Evolutionary conservation across 2,888 invertebrate genomes (phyloP).

Genomic region (Drosophila tripunctata): DNA sequence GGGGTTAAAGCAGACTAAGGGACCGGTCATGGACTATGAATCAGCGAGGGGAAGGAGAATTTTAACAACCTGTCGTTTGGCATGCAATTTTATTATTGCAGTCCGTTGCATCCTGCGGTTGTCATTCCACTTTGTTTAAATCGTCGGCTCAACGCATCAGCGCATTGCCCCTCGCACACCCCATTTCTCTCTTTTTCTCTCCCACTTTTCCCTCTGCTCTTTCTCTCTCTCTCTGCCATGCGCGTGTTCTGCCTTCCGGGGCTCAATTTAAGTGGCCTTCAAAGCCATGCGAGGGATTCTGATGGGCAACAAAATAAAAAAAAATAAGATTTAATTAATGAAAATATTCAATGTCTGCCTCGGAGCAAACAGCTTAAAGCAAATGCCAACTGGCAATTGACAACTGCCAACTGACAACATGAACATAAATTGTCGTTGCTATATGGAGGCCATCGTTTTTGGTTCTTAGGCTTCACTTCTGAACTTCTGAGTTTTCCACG

Average conservation of each 20-base stretch:
- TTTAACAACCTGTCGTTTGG: constrained; percentile 45
- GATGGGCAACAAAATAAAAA: constrained; percentile 4
- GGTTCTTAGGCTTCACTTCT: not conserved
- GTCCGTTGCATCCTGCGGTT: constrained; percentile 34
- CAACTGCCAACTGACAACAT: constrained; percentile 27
- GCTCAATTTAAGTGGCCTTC: constrained; percentile 35
- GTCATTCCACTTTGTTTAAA: constrained; percentile 42
- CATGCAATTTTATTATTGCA: constrained; percentile 59
- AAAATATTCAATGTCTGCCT: constrained; percentile 72
- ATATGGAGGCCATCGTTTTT: constrained; percentile 7
- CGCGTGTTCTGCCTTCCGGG: not conserved
- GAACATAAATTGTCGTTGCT: constrained; percentile 57
- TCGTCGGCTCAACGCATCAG: constrained; percentile 35
- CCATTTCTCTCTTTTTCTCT: not conserved
- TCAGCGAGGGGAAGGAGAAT: not conserved
- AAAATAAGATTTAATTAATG: constrained; percentile 72
- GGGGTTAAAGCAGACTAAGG: not conserved
- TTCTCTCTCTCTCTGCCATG: too few relatives aligned
- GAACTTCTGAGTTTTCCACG: constrained; percentile 48
- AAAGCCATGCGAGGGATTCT: constrained; percentile 12
- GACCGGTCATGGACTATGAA: not conserved
- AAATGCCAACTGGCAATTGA: constrained; percentile 11
- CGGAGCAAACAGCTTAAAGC: constrained; percentile 29
- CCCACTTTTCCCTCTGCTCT: too few relatives aligned
- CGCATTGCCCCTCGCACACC: not conserved